phyloP scores from a whole-genome alignment of 2,888 invertebrate genomes.

The Selenia dentaria region DNA sequence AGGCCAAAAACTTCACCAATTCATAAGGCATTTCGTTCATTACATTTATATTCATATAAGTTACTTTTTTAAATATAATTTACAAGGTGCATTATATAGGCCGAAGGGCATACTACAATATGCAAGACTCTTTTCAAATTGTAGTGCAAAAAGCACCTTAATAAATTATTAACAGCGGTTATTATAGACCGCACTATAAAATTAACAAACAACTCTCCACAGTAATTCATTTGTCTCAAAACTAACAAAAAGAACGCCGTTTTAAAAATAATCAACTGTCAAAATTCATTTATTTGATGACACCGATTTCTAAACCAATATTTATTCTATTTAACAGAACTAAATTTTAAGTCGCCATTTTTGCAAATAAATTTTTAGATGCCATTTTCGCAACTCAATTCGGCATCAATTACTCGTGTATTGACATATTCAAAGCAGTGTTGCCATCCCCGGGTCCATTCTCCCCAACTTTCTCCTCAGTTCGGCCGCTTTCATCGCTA shows the following conservation, averaged over 20 bases:
- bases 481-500: conserved; percentile 58
- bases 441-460: conserved; percentile 42
- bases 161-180: background rate
- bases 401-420: conserved; percentile 61
- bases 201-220: no score
- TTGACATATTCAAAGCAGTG: conserved; percentile 65
- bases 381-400: no score
- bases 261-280: no score
- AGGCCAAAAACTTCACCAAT: conserved; percentile 24
- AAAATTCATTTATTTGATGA: no score
- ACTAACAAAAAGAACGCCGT: no score
- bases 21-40: conserved; percentile 18
- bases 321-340: no score
- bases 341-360: no score
- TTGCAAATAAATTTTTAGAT: no score
- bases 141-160: background rate
- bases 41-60: conserved; percentile 1
- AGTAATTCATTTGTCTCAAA: no score
- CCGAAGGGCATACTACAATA: background rate
- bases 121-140: background rate
- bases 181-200: background rate
- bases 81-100: conserved; percentile 4
- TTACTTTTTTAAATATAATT: background rate
- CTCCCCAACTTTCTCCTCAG: conserved; percentile 44
- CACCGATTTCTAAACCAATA: no score